Conservation (phyloP, 2,113 vertebrate species). For the Semnopithecus entellus region DNA sequence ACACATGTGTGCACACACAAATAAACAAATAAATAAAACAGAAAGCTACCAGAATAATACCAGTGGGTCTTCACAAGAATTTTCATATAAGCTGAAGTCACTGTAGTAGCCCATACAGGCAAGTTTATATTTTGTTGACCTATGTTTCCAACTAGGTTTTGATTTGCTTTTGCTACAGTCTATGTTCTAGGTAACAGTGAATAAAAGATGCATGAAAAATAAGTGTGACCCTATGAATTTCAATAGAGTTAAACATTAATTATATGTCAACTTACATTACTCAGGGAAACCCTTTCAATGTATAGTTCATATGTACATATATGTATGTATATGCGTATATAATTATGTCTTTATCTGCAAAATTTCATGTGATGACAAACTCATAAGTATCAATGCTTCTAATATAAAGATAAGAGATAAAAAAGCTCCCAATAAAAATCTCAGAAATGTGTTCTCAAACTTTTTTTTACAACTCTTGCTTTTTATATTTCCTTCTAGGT, state of each 20-base stretch:
- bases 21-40: not conserved
- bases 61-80: not conserved
- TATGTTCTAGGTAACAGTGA: not conserved
- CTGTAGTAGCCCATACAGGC: not conserved
- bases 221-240: not conserved
- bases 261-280: not conserved
- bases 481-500: not conserved
- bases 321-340: not conserved
- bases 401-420: not conserved
- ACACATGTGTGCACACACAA: not conserved
- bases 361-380: not conserved
- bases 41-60: not conserved
- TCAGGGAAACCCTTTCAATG: not conserved
- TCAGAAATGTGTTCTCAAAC: not conserved
- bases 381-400: not conserved
- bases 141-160: not conserved
- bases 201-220: not conserved
- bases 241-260: not conserved
- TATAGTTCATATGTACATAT: not conserved
- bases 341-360: not conserved
- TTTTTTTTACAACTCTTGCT: not conserved
- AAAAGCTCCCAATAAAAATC: not conserved
- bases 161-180: not conserved
- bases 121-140: not conserved
- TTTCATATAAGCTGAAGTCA: not conserved